Conservation (phyloP, 2,113 vertebrate genomes). For the Fulica atra region DNA sequence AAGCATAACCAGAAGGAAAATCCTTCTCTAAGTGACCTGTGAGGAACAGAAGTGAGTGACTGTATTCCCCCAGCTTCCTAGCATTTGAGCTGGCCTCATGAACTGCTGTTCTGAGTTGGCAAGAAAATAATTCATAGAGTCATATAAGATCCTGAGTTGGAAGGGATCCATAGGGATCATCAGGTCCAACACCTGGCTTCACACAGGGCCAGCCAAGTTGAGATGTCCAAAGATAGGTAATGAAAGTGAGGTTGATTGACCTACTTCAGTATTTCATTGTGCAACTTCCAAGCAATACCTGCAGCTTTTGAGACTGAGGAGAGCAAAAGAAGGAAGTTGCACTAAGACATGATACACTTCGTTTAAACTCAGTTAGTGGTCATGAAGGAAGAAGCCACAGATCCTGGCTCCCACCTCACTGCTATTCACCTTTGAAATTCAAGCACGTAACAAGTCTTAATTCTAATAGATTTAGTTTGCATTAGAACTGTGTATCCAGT, state of each 20-base stretch:
- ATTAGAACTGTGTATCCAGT: not conserved
- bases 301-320: not conserved
- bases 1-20: not conserved
- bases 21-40: not conserved
- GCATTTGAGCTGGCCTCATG: not conserved
- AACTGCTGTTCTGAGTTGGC: not conserved
- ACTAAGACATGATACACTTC: rapidly evolving
- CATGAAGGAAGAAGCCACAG: not conserved
- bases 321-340: not conserved
- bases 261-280: not conserved
- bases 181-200: too few species aligned
- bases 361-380: not conserved
- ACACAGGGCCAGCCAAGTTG: not conserved
- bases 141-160: too few species aligned
- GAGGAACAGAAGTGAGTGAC: not conserved
- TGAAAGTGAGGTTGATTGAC: not conserved
- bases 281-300: not conserved
- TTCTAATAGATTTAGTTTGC: not conserved
- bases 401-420: not conserved
- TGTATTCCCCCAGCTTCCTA: not conserved
- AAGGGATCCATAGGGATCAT: too few species aligned
- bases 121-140: not conserved
- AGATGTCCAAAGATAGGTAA: not conserved
- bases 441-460: not conserved
- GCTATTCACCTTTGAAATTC: not conserved